A percentile compares a stretch with the other conserved stretches of the same genome.
Conservation (phyloP, 2,113 vertebrate genomes). For the Poeciliopsis retropinna region DNA sequence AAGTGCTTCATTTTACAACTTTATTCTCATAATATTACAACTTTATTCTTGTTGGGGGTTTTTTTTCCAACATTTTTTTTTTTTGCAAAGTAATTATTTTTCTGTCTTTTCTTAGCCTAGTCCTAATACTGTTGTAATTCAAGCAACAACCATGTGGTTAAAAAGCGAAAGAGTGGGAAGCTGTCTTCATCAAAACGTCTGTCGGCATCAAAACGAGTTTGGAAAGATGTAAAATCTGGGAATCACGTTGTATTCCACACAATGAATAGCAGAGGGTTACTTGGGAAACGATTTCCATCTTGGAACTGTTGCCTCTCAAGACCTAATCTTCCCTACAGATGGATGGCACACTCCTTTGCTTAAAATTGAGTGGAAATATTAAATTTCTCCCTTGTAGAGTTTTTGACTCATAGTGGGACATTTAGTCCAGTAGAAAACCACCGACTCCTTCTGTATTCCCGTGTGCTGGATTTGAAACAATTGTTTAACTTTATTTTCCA, state of each 20-base stretch:
- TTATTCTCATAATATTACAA: too few species aligned
- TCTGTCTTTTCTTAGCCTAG: too few species aligned
- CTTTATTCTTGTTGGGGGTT: too few species aligned
- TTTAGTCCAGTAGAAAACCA: slow-evolving; percentile 32
- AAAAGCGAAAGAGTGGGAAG: background rate
- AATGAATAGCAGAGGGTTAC: too few species aligned
- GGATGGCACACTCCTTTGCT: background rate
- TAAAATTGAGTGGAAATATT: background rate
- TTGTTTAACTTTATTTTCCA: slow-evolving; percentile 23
- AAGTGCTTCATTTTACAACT: too few species aligned
- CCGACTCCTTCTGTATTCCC: background rate
- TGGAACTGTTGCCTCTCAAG: background rate
- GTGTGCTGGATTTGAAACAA: slow-evolving; percentile 10
- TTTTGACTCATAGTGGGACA: background rate
- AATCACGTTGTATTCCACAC: background rate
- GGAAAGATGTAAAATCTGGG: background rate
- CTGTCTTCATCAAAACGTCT: too few species aligned
- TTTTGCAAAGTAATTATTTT: too few species aligned
- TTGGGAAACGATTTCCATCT: too few species aligned
- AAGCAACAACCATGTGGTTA: background rate
- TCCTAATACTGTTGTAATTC: background rate
- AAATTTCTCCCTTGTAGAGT: background rate
- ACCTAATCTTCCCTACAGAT: too few species aligned
- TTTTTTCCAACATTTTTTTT: too few species aligned
- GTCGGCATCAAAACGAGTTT: background rate